Evolutionary conservation across 2,113 vertebrate species (phyloP).

Genomic region (Callopanchax toddi): DNA sequence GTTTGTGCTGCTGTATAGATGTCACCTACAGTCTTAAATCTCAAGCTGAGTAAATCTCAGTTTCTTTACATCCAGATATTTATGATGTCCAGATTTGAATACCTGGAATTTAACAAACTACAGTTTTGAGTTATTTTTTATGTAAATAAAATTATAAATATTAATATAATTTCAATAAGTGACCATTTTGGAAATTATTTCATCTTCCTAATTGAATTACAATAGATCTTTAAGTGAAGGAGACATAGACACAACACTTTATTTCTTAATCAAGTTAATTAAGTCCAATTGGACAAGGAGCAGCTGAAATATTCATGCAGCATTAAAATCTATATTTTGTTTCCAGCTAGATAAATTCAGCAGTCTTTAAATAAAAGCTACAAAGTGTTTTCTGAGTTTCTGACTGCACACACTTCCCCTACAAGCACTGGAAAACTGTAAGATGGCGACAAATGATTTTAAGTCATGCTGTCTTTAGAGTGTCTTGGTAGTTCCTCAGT

Average conservation of each 20-base stretch:
- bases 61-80: no score
- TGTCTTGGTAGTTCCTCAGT: conserved; percentile 13
- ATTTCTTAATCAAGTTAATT: conserved; percentile 70
- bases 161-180: no score
- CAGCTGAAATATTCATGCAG: conserved; percentile 64
- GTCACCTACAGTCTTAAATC: no score
- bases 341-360: conserved; percentile 35
- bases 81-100: no score
- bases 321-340: conserved; percentile 60
- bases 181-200: no score
- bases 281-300: conserved; percentile 65
- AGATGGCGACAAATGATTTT: not conserved
- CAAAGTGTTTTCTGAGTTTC: conserved; percentile 11
- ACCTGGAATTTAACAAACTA: no score
- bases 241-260: conserved; percentile 37
- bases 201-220: no score
- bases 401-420: conserved; percentile 14
- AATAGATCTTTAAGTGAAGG: conserved; percentile 23
- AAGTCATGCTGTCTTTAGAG: conserved; percentile 14
- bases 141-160: no score
- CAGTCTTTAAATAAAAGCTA: conserved; percentile 1
- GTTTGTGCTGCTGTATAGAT: no score
- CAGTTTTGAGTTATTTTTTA: no score
- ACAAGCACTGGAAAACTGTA: not conserved
- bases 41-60: no score